Evolutionary conservation across 2,797 vertebrate genomes (phyloP).

Genomic region (Poecile montanus): DNA sequence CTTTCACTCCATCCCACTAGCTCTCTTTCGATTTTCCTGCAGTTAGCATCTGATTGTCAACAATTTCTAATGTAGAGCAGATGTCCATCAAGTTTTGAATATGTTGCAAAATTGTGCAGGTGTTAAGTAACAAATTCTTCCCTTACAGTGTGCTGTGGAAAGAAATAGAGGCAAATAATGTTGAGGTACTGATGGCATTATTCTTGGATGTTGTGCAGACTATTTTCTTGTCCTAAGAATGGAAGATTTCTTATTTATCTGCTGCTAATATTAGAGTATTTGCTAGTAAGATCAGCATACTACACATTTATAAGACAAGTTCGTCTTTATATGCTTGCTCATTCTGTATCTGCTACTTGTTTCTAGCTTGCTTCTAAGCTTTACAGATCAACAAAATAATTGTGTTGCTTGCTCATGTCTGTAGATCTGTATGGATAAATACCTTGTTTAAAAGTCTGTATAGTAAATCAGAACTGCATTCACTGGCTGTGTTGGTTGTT

Average conservation of each 20-base stretch:
- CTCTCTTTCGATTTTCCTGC: not conserved
- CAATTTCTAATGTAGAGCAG: not conserved
- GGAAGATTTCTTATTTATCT: not conserved
- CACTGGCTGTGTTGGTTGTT: not conserved
- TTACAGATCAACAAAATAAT: not conserved
- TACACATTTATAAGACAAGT: not conserved
- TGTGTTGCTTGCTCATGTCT: not conserved
- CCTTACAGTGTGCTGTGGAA: not conserved
- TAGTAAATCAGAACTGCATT: not conserved
- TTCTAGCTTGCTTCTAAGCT: not conserved
- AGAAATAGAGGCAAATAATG: not conserved
- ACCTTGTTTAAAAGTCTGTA: not conserved
- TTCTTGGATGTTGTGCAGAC: not conserved
- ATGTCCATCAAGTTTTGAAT: not conserved
- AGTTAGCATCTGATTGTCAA: not conserved
- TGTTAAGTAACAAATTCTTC: not conserved
- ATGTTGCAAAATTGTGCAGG: not conserved
- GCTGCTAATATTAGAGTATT: not conserved
- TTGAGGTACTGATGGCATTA: not conserved
- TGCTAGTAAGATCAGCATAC: not conserved
- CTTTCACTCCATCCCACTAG: not conserved
- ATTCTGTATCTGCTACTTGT: not conserved
- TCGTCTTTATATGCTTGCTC: not conserved
- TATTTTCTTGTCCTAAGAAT: not conserved
- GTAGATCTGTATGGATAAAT: not conserved